phyloP scores from a whole-genome alignment of 1,140 invertebrate genomes.

The Phocides pigmalion region DNA sequence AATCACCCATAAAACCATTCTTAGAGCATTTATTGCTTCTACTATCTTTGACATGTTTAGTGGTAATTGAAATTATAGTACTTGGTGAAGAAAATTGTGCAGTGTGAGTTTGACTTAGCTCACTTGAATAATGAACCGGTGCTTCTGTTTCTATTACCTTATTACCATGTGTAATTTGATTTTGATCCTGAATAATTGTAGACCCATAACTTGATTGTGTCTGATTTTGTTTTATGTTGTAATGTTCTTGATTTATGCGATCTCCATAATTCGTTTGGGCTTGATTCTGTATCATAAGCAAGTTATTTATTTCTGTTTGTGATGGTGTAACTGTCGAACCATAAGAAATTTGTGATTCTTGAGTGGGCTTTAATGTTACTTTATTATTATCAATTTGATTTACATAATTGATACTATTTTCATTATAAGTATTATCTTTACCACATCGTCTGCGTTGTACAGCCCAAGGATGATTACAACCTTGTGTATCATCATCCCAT shows the following conservation, averaged over 20 bases:
- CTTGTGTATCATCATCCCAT: constrained; percentile 87
- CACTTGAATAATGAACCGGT: neutral
- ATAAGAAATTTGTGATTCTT: constrained; percentile 43
- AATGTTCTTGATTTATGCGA: constrained; percentile 31
- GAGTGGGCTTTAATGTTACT: constrained; percentile 30
- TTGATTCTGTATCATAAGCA: constrained; percentile 41
- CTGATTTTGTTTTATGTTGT: constrained; percentile 19
- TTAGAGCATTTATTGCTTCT: constrained; percentile 56
- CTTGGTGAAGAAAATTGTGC: neutral
- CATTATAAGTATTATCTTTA: constrained; percentile 32
- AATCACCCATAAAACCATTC: constrained; percentile 85
- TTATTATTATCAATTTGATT: constrained; percentile 15
- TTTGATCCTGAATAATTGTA: constrained; percentile 12
- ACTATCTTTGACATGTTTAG: neutral
- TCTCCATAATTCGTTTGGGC: constrained; percentile 46
- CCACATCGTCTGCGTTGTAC: constrained; percentile 74
- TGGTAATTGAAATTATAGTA: neutral
- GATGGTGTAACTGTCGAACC: constrained; percentile 42
- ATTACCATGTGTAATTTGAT: constrained; percentile 17
- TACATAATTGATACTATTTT: constrained; percentile 9
- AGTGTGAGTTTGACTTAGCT: neutral
- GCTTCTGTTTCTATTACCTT: constrained; percentile 7
- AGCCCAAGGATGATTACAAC: constrained; percentile 88
- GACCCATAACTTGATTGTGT: constrained; percentile 13
- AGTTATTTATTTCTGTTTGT: constrained; percentile 47